A percentile compares a stretch with the other conserved stretches of the same genome.
phyloP scores from a whole-genome alignment of 2,888 invertebrate species.

The Acronicta psi region DNA sequence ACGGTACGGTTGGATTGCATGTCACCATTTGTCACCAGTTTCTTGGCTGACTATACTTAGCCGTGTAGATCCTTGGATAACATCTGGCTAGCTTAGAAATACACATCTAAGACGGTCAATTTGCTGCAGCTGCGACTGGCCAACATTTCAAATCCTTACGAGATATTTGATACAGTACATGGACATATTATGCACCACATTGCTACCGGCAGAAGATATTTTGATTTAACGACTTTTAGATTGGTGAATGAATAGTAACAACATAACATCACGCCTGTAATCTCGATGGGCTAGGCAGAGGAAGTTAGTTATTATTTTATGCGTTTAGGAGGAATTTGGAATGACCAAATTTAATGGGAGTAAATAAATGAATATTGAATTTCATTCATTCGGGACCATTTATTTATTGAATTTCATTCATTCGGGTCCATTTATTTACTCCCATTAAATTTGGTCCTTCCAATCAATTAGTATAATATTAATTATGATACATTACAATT shows the following conservation, averaged over 20 bases:
- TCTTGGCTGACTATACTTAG: not conserved
- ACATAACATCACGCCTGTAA: too few relatives aligned
- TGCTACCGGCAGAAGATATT: not conserved
- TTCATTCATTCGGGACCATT: too few relatives aligned
- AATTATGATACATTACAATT: conserved; percentile 27
- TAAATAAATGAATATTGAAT: too few relatives aligned
- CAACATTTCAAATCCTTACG: not conserved
- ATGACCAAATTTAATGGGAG: too few relatives aligned
- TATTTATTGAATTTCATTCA: too few relatives aligned
- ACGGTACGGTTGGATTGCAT: too few relatives aligned
- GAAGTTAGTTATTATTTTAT: too few relatives aligned
- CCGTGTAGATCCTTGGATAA: not conserved
- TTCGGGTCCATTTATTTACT: too few relatives aligned
- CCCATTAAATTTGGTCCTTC: too few relatives aligned
- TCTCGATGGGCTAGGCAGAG: too few relatives aligned
- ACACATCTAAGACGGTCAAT: not conserved
- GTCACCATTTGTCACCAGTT: too few relatives aligned
- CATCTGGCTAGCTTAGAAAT: not conserved
- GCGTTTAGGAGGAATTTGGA: too few relatives aligned
- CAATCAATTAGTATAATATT: conserved; percentile 18
- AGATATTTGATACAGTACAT: conserved; percentile 19
- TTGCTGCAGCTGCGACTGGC: conserved; percentile 2
- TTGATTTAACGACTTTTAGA: conserved; percentile 1
- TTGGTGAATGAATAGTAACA: not conserved
- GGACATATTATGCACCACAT: not conserved